Evolutionary conservation across 1,140 invertebrate genomes (phyloP).

Genomic region (Limonius californicus): DNA sequence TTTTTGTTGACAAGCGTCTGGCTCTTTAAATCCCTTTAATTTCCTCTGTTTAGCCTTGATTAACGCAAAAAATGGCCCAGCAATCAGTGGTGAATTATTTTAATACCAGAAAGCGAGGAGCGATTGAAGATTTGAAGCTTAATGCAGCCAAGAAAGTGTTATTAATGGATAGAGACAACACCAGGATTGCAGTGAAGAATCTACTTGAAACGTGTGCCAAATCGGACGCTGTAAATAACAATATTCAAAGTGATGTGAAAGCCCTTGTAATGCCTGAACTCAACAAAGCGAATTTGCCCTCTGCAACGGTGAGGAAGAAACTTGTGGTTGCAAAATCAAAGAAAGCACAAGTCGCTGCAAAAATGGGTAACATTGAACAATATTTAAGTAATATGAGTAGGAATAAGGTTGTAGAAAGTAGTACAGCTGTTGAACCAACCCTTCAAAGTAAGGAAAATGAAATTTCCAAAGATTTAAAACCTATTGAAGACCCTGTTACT

Average conservation of each 20-base stretch:
- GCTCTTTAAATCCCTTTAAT: slow-evolving; percentile 31
- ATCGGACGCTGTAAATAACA: not conserved
- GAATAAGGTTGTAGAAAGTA: not conserved
- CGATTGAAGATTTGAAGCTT: slow-evolving; percentile 58
- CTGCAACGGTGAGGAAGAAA: not conserved
- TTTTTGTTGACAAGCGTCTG: too few species aligned
- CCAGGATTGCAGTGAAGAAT: not conserved
- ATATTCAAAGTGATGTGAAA: not conserved
- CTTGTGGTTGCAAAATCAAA: slow-evolving; percentile 17
- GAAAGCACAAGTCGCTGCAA: slow-evolving; percentile 19
- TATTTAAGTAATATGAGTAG: slow-evolving; percentile 18
- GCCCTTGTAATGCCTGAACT: not conserved
- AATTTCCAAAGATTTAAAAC: not conserved
- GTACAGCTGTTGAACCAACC: not conserved
- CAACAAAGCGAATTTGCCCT: not conserved
- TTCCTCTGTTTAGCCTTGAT: slow-evolving; percentile 15
- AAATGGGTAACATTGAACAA: slow-evolving; percentile 27
- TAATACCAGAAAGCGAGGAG: slow-evolving; percentile 64
- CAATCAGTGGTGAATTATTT: slow-evolving; percentile 66
- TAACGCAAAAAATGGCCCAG: slow-evolving; percentile 57
- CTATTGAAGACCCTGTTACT: not conserved
- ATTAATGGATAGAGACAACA: slow-evolving; percentile 5
- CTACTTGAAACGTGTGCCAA: not conserved
- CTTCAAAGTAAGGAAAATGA: too few species aligned
- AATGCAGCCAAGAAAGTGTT: slow-evolving; percentile 59